Percentiles rank a stretch among this genome's conserved stretches.
Evolutionary conservation across 2,113 vertebrate species (phyloP).

Genomic region (Sceloporus tristichus): DNA sequence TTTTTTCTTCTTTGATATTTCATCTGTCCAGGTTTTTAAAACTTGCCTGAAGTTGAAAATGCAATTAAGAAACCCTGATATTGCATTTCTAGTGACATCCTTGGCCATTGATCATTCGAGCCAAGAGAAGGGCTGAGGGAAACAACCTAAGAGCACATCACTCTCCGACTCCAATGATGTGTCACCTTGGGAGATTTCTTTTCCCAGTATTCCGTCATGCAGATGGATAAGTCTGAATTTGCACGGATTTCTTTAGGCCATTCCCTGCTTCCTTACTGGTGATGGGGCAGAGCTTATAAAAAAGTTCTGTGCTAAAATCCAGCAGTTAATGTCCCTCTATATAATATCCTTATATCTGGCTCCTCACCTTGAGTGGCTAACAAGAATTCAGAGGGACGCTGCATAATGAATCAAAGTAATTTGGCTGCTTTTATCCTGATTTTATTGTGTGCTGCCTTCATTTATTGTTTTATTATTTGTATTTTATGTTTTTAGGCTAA

Average conservation of each 20-base stretch:
- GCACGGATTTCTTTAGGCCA: neutral
- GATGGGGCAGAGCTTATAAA: neutral
- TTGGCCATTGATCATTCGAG: slow-evolving; percentile 20
- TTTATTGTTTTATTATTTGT: too few relatives aligned
- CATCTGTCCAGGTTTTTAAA: neutral
- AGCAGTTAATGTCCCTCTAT: too few relatives aligned
- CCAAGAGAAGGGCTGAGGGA: neutral
- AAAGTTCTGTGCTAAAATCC: neutral
- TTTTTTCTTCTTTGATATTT: neutral
- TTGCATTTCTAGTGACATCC: slow-evolving; percentile 1
- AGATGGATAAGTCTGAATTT: slow-evolving; percentile 11
- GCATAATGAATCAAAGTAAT: neutral
- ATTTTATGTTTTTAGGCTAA: too few relatives aligned
- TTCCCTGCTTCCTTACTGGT: neutral
- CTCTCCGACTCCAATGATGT: slow-evolving; percentile 1
- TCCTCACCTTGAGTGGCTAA: neutral
- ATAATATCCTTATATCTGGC: too few relatives aligned
- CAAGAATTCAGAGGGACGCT: neutral
- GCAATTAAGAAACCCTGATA: slow-evolving; percentile 17
- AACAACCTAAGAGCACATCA: neutral
- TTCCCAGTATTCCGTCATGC: neutral
- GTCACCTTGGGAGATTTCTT: slow-evolving; percentile 9
- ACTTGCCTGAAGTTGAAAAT: slow-evolving; percentile 29
- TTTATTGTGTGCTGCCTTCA: neutral
- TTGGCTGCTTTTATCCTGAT: neutral